A percentile compares a stretch with the other conserved stretches of the same genome.
These are phyloP conservation scores for Nephrotoma guestfalica DNA, from an alignment of 2,888 invertebrate species.

Conservation along the genomic window DNA sequence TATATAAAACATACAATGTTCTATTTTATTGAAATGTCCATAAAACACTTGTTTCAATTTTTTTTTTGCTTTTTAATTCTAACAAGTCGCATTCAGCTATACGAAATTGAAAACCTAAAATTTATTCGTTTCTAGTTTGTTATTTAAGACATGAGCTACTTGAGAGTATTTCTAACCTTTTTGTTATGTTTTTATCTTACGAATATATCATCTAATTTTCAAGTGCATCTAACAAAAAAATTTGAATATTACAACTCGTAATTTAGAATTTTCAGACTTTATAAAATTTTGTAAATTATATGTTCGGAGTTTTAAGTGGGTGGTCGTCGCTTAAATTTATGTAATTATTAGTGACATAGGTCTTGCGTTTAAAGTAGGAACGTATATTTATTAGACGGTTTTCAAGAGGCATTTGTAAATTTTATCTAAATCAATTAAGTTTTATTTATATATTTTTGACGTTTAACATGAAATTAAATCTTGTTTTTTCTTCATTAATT, in stretches of 20 bases:
- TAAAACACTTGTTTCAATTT: not conserved
- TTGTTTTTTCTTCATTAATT: not conserved
- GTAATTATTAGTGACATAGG: not conserved
- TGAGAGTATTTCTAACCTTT: slow-evolving; percentile 3
- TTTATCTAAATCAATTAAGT: not conserved
- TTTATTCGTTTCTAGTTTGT: not conserved
- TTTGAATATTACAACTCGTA: not conserved
- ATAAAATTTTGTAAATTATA: not conserved
- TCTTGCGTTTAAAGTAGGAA: not conserved
- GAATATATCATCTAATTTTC: not conserved
- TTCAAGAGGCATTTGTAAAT: not conserved
- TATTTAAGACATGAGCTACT: slow-evolving; percentile 1
- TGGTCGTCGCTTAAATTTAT: not conserved
- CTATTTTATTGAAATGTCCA: not conserved
- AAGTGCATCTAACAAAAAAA: not conserved
- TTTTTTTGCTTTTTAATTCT: not conserved
- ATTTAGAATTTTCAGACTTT: not conserved
- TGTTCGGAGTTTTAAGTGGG: not conserved
- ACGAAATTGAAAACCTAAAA: not conserved
- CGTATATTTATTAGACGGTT: not conserved
- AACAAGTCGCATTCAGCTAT: not conserved
- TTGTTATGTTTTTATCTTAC: not conserved
- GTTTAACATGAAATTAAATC: not conserved
- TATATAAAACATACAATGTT: not conserved
- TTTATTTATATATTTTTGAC: not conserved